Conservation (phyloP, 2,113 vertebrate genomes). For the Ochotona curzoniae region DNA sequence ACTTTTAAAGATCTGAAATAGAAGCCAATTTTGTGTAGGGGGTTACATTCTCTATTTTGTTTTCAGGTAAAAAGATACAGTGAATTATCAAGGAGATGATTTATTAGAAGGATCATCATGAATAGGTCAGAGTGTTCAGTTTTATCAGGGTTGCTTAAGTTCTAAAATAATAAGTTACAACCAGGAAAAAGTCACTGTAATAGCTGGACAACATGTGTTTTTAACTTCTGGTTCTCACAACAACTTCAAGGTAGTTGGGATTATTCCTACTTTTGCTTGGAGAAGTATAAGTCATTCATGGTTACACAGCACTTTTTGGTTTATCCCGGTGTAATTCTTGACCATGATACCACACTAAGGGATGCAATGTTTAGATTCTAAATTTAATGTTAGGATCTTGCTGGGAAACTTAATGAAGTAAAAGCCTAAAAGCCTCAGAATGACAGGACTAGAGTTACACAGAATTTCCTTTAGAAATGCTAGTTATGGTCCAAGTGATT, state of each 20-base stretch:
- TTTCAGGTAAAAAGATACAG: neutral
- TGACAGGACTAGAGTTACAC: neutral
- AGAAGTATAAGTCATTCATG: neutral
- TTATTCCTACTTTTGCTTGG: neutral
- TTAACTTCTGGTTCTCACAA: constrained; percentile 13
- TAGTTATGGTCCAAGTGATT: neutral
- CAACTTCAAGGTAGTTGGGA: neutral
- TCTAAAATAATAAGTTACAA: neutral
- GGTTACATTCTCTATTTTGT: neutral
- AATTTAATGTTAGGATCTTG: neutral
- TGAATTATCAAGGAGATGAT: constrained; percentile 19
- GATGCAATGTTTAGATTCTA: neutral
- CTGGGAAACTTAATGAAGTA: neutral
- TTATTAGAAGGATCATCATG: neutral
- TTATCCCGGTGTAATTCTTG: neutral
- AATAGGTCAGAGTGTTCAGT: neutral
- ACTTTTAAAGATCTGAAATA: neutral
- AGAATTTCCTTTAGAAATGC: neutral
- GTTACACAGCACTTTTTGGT: neutral
- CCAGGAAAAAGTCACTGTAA: neutral
- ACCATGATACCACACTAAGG: neutral
- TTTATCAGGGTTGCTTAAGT: neutral
- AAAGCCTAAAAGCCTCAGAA: neutral
- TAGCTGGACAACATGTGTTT: neutral
- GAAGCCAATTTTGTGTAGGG: neutral